Evolutionary conservation across 2,888 invertebrate species (phyloP).

Genomic region (Athalia cordata): DNA sequence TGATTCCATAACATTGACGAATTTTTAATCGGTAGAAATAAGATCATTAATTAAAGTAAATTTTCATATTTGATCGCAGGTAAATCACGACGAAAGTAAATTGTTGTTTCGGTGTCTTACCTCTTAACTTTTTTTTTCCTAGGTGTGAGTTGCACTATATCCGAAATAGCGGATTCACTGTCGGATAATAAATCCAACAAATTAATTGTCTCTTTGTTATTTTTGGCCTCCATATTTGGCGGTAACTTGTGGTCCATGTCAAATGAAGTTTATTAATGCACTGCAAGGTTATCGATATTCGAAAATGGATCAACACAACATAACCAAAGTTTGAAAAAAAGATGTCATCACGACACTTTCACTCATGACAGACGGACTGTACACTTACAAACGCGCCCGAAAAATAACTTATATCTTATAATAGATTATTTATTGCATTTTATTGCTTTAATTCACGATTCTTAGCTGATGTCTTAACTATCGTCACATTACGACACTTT

Average conservation of each 20-base stretch:
- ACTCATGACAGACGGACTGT: not conserved
- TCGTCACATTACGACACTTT: not conserved
- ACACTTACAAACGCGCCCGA: not conserved
- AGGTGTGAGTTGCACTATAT: constrained; percentile 75
- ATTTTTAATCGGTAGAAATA: not conserved
- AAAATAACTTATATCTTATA: not conserved
- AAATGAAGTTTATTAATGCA: not conserved
- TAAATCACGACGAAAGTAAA: too few species aligned
- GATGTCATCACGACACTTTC: not conserved
- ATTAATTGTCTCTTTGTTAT: constrained; percentile 80
- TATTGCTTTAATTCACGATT: constrained; percentile 22
- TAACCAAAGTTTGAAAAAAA: not conserved
- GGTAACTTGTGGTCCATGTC: constrained; percentile 27
- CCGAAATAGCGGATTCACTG: constrained; percentile 78
- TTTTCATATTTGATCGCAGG: not conserved
- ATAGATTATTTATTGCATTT: not conserved
- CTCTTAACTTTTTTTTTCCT: constrained; percentile 78
- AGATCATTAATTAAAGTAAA: not conserved
- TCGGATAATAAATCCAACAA: constrained; percentile 79
- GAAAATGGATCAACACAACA: not conserved
- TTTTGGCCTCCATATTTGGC: constrained; percentile 63
- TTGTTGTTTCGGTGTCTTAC: constrained; percentile 61
- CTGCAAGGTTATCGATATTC: too few species aligned
- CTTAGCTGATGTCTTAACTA: not conserved
- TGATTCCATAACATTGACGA: not conserved